Base-by-base conservation (phyloP, 1,140 invertebrate genomes). In the Globodera ellingtonae region DNA sequence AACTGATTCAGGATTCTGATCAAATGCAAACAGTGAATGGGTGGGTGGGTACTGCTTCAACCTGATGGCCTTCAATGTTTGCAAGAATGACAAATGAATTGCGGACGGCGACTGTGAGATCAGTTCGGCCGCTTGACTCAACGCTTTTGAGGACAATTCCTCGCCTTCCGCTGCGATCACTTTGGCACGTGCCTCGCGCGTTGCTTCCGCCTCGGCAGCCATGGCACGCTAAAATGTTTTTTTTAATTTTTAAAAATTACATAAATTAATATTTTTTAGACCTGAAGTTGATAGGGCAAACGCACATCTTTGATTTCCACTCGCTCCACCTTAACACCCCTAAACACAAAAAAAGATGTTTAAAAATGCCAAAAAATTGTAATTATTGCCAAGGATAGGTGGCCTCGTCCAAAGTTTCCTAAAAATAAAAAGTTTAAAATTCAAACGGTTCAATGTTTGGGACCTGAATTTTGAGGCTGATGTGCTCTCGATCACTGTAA, bases 31-130 rank as follows among this genome's bases (percentile, higher is more conserved):
- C 35, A 35, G 35, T 35, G 3, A 35, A 35, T 35, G 35, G 1
- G 35, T 35, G 35, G 35, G 35, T 35, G 35, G 35, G 35, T 35
- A 35, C 35, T 35, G 35, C 35, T 18, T 15, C 13, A 59, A 59
- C 56, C 85, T 82, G 90, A 98, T 97, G 8, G 94, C 94, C 90
- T 94, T 97, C 76, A 98, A 91, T 9, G 95, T 96, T 92, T 97
- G 93, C 48, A 93, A 86, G 84, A 93, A 92, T 35, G 92, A 90
- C 4, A 93, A 90, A 86, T 93, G 92, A 13, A 92, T 89, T 56
- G 92, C 92, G 10, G 91, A 90, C 35, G 91, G 91, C 6, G 90
- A 90, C 72, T 90, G 80, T 10, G 90, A 86, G 80, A 92, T 91
- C 47, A 92, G 89, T 67, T 90, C 89, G 6, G 91, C 91, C 15